phyloP scores from a whole-genome alignment of 2,888 invertebrate genomes.

The Drepanosiphum platanoidis region DNA sequence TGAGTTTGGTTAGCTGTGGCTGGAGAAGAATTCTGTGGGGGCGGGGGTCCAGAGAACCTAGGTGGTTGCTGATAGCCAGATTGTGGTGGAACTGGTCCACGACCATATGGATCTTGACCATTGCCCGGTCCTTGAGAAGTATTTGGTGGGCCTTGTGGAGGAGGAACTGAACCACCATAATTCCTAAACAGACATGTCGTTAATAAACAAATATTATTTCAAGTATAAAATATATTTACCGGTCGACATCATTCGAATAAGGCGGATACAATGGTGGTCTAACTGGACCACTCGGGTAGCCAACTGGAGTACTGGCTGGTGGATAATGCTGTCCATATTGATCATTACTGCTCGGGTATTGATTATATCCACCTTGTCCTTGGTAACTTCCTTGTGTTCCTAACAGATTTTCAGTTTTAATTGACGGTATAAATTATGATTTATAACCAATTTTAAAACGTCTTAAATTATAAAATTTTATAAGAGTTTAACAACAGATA shows the following conservation, averaged over 20 bases:
- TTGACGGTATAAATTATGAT: constrained; percentile 29
- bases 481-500: background rate
- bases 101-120: constrained; percentile 57
- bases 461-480: background rate
- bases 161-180: constrained; percentile 57
- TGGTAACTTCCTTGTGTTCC: constrained; percentile 68
- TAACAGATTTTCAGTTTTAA: constrained; percentile 64
- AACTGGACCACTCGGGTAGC: constrained; percentile 53
- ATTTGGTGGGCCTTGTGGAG: constrained; percentile 57
- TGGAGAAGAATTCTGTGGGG: constrained; percentile 66
- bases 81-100: constrained; percentile 66
- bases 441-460: background rate
- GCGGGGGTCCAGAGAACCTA: constrained; percentile 69
- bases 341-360: constrained; percentile 68
- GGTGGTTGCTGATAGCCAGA: constrained; percentile 68
- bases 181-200: constrained; percentile 64
- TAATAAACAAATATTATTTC: constrained; percentile 1
- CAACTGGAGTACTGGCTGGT: constrained; percentile 50
- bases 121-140: constrained; percentile 54
- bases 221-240: constrained; percentile 63
- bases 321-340: constrained; percentile 68
- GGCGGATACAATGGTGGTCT: constrained; percentile 61
- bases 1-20: constrained; percentile 66
- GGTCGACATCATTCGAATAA: constrained; percentile 64
- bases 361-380: constrained; percentile 68